Evolutionary conservation across 2,113 vertebrate genomes (phyloP), one percentile per base, ranked within the genome.

Genomic region (Tringa solitaria): DNA sequence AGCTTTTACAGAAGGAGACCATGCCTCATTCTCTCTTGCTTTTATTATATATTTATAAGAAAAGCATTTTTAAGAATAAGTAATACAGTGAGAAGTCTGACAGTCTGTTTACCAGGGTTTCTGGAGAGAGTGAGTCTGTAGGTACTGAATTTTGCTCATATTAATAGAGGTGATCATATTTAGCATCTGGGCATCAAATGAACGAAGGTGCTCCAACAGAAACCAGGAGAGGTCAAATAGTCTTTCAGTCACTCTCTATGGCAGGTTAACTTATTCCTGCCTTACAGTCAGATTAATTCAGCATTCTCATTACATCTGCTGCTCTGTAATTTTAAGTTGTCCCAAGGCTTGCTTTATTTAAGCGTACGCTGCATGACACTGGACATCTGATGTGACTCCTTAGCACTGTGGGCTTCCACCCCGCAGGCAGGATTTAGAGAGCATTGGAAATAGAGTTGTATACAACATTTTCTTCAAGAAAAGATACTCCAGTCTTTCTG

Each of bases 241-340:
- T 59, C 37, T 75, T 84, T 77, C 59, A 93, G 60, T 63, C 33
- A 30, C 19, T 86, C 17, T 76, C 26, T 51, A 1, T 43, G 65
- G 59, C 3, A 63, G 19, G 33, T 70, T 70, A 72, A 48, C 43
- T 68, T 91, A 43, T 74, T 86, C 22, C 26, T 87, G 43, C 61
- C 35, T 84, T 53, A 56, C 24, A 82, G 80, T 78, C n/a, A 89
- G 48, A 95, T 82, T 84, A 93, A 92, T 81, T 94, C n/a, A 80
- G 4, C 18, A 32, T 45, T 86, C 33, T 82, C 43, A 43, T 22
- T 72, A 48, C 39, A 65, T 90, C n/a, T 1, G 2, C 61, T 81
- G 35, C 54, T 76, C 61, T 83, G 60, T 37, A 57, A 59, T 77
- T 94, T 74, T 37, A 79, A 83, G 63, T 45, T 96, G 63, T 96